A percentile compares a stretch with the other conserved stretches of the same genome.
phyloP scores from a whole-genome alignment of 2,888 invertebrate genomes.

The Mesodorylaimus sp. region DNA sequence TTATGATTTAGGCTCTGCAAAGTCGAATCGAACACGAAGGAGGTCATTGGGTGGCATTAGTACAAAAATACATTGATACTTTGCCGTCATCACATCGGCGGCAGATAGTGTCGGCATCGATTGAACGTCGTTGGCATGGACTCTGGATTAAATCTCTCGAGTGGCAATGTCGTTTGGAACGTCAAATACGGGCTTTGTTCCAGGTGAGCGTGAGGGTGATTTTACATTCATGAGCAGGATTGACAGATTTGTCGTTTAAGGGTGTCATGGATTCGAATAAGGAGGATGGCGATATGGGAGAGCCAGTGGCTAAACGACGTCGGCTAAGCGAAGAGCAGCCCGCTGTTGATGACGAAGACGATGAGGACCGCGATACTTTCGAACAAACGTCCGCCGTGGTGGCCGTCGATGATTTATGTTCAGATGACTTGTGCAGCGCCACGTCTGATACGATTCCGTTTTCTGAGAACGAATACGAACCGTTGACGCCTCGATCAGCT shows the following conservation, averaged over 20 bases:
- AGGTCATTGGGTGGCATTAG: too few species aligned
- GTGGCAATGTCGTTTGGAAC: background rate
- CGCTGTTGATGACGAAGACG: background rate
- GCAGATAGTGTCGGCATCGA: background rate
- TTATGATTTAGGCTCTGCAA: too few species aligned
- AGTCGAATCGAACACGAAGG: too few species aligned
- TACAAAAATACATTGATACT: too few species aligned
- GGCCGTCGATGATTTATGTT: background rate
- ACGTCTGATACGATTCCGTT: conserved; percentile 4
- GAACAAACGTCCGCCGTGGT: too few species aligned
- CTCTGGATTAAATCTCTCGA: background rate
- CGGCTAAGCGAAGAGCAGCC: too few species aligned
- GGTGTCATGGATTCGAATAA: background rate
- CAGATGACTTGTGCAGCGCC: background rate
- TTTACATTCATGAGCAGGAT: background rate
- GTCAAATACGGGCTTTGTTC: background rate
- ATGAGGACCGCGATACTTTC: too few species aligned
- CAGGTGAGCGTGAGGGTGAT: background rate
- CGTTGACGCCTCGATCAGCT: background rate
- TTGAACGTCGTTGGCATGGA: background rate
- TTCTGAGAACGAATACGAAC: conserved; percentile 1
- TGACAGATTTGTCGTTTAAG: background rate
- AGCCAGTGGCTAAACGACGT: background rate
- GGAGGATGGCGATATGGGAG: background rate
- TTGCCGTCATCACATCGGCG: too few species aligned